Evolutionary conservation across 1,140 invertebrate species (phyloP), one percentile per base, ranked within the genome.

Genomic region (Pantala flavescens): DNA sequence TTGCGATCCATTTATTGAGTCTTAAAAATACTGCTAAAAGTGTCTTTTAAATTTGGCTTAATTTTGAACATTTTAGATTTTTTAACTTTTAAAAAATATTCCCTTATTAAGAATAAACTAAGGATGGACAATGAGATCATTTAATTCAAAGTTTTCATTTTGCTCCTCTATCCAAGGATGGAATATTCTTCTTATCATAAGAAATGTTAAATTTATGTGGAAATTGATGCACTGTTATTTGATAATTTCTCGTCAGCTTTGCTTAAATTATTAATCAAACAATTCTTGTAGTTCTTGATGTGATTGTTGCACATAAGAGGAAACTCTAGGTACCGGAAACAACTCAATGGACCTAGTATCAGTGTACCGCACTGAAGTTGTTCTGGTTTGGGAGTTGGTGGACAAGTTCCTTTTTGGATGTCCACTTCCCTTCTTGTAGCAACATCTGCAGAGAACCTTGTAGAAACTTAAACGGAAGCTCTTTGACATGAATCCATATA

Each of bases 401-500:
- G 80, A 80, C 0, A 77, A 73, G 36, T 78, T 74, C 11, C 81
- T 76, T 23, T 73, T 76, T 0, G 75, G 72, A 23, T 14, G 36
- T 49, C 16, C 24, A 43, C 7, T 19, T n/a, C 74, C 10, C 70
- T 76, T 75, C 0, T 71, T 55, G 11, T 63, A 14, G 14, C 81
- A 78, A 74, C 84, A 85, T 43, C 80, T 77, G 76, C 80, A 80
- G 21, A 86, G 77, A 0, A 85, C 84, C 77, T 79, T 83, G 24
- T 82, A 80, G 79, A 88, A 88, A 42, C 88, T 89, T 76, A 90
- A 85, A 72, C 91, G 82, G 82, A 93, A 93, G 82, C 90, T 91
- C 78, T 89, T 88, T 3, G 91, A 93, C 89, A 93, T 92, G 81
- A 93, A 93, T 24, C 90, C 91, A 80, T 93, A 93, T 11, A 93